Percentiles rank a stretch among this genome's conserved stretches.
Evolutionary conservation across 2,113 vertebrate genomes (phyloP).

Genomic region (Meriones unguiculatus): DNA sequence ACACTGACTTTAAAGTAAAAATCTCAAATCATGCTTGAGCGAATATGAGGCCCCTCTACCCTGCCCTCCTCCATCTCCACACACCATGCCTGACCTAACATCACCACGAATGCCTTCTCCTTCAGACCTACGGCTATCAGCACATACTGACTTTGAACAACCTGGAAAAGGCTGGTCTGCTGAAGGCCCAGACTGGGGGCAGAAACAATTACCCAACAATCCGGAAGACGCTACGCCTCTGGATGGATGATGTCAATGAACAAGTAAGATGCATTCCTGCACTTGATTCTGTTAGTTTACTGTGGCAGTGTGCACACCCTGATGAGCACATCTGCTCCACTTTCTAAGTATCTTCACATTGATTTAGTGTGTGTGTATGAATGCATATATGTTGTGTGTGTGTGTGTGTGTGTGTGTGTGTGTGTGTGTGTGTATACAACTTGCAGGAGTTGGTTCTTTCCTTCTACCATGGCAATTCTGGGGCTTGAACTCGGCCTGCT

Average conservation of each 20-base stretch:
- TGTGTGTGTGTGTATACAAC: background rate
- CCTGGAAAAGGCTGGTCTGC: constrained; percentile 95
- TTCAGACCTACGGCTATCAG: constrained; percentile 96
- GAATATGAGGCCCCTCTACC: background rate
- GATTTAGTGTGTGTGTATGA: background rate
- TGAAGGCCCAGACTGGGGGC: constrained; percentile 91
- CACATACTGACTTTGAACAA: constrained; percentile 96
- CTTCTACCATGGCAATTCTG: background rate
- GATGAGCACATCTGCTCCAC: too few relatives aligned
- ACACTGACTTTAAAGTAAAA: background rate
- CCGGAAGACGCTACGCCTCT: constrained; percentile 96
- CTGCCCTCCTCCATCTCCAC: background rate
- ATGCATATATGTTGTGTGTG: background rate
- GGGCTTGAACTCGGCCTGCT: background rate
- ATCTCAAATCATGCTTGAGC: background rate
- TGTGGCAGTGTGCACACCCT: fast-evolving
- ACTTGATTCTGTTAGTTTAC: fast-evolving
- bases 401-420: background rate
- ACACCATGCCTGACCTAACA: background rate
- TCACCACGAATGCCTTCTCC: constrained; percentile 30
- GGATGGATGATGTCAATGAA: constrained; percentile 99
- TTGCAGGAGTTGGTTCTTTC: background rate
- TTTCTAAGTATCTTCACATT: background rate
- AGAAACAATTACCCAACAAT: constrained; percentile 98
- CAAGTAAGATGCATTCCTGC: constrained; percentile 85